Base-by-base conservation (phyloP, 2,888 invertebrate genomes). In the Anticlea derivata region DNA sequence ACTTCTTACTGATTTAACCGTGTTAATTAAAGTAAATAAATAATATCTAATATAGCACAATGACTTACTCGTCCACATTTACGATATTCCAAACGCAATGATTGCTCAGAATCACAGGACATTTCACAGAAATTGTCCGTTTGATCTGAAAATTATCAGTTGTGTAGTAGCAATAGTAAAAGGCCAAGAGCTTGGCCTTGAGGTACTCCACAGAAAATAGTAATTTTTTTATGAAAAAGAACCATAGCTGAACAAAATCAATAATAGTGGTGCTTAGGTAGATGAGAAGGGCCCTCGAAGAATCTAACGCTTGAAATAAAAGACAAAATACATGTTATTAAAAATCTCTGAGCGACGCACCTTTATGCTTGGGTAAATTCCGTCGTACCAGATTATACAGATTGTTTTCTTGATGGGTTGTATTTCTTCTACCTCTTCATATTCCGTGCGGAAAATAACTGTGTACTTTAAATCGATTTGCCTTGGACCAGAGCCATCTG, bases 51-150 rank as follows among this genome's bases (percentile, higher is more conserved):
- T n/a, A 17, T 4, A 17, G 4, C 17, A 17, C 17, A 17, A 17
- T 3, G 2, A 82, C 90, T 64, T 65, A 90, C 91, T 80, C 84
- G 12, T 83, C 74, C 0, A 90, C 73, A 51, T 90, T 89, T n/a
- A 75, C 65, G 23, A 89, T 80, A 58, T 86, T 88, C 90, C 90
- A 89, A 39, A 89, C 74, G 58, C 86, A 87, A 53, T 90, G 82
- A 63, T 90, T 86, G 58, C 87, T 89, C 44, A 90, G 68, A 58
- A 86, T 86, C 5, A 89, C 75, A 2, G 87, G 86, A 56, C 87
- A 80, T 68, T 77, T 80, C 0, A 80, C 76, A 5, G 85, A 83
- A 59, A 90, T 77, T 1, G 90, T 86, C 2, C 90, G 75, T 59
- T 86, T 85, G 5, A 91, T 70, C 91, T 91, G 66, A 33, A 52